phyloP scores from a whole-genome alignment of 2,113 vertebrate genomes.

The Uria lomvia region DNA sequence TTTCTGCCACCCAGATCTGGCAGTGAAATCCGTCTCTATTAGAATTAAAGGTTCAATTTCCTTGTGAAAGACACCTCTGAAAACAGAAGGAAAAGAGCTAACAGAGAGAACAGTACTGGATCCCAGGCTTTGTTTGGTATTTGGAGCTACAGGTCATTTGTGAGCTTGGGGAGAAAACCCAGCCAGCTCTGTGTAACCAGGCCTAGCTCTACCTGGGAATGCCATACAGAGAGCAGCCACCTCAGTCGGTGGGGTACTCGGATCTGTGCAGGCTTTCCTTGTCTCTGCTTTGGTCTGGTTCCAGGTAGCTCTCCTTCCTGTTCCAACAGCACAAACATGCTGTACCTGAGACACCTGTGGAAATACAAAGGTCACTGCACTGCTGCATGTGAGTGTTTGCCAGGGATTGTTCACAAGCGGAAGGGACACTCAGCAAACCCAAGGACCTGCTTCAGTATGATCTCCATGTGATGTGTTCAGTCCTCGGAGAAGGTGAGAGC shows the following conservation, averaged over 20 bases:
- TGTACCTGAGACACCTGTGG: conserved; percentile 1
- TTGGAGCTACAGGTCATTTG: neutral
- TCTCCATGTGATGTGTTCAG: neutral
- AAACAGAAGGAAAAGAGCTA: neutral
- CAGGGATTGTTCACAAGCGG: neutral
- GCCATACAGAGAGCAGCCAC: neutral
- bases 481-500: neutral
- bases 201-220: neutral
- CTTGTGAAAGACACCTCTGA: neutral
- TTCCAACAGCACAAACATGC: neutral
- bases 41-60: neutral
- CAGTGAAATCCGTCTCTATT: neutral
- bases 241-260: neutral
- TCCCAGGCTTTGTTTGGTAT: neutral
- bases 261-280: neutral
- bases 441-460: neutral
- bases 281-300: neutral
- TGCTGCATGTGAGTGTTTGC: neutral
- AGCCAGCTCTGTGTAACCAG: neutral
- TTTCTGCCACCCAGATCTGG: neutral
- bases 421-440: neutral
- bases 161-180: neutral
- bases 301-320: conserved; percentile 7
- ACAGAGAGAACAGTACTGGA: neutral
- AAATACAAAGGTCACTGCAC: conserved; percentile 33